These are phyloP conservation scores for Amphiprion ocellaris DNA, from an alignment of 2,113 vertebrate species.

Conservation along the genomic window DNA sequence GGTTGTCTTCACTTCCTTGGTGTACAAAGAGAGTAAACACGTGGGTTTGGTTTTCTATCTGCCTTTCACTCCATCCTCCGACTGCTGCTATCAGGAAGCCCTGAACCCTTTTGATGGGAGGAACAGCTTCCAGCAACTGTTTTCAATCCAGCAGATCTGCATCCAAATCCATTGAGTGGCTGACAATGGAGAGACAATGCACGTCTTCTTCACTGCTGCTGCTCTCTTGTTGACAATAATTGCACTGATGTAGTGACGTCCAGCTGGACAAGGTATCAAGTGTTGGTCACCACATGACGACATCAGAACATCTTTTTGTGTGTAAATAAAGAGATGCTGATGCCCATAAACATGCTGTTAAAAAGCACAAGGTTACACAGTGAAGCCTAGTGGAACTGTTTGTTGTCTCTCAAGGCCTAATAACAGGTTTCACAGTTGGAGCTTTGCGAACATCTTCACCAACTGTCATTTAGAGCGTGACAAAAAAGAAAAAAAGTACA, in stretches of 20 bases:
- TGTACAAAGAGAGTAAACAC: not conserved
- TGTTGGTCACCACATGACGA: not conserved
- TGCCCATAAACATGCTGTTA: not conserved
- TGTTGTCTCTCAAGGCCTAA: too few species aligned
- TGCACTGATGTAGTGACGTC: conserved; percentile 24
- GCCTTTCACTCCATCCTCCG: not conserved
- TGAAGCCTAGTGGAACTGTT: not conserved
- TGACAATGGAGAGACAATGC: not conserved
- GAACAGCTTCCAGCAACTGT: not conserved
- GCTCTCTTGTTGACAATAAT: conserved; percentile 32
- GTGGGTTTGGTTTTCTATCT: not conserved
- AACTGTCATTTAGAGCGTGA: too few species aligned
- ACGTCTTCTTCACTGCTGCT: not conserved
- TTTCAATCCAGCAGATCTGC: conserved; percentile 16
- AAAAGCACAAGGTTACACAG: not conserved
- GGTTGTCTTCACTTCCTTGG: not conserved
- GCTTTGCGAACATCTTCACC: too few species aligned
- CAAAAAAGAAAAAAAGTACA: too few species aligned
- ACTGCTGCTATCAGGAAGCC: not conserved
- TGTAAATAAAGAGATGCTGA: not conserved
- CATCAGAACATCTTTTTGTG: not conserved
- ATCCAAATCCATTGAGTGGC: conserved; percentile 23
- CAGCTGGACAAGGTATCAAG: not conserved
- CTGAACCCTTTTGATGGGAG: conserved; percentile 9
- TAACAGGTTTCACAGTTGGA: too few species aligned